Percentiles rank a stretch among this genome's conserved stretches.
phyloP scores from a whole-genome alignment of 2,888 invertebrate species.

The Diarsia mendica region DNA sequence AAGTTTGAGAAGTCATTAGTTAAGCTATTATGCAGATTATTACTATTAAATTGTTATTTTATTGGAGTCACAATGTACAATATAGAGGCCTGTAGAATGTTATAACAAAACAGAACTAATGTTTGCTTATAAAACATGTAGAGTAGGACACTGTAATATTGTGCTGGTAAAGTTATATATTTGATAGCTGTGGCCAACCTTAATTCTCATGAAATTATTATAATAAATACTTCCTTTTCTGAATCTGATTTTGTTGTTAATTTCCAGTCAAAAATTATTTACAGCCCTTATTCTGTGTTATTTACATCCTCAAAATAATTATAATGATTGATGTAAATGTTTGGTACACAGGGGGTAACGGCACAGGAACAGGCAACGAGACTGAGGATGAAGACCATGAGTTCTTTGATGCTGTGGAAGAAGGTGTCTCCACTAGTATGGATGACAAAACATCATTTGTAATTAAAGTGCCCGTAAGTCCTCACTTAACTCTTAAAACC shows the following conservation, averaged over 20 bases:
- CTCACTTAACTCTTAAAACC: background rate
- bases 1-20: constrained; percentile 19
- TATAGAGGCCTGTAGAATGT: constrained; percentile 17
- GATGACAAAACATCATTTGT: constrained; percentile 91
- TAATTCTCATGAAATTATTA: no score
- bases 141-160: constrained; percentile 8
- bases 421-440: constrained; percentile 83
- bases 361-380: constrained; percentile 87
- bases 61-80: constrained; percentile 7
- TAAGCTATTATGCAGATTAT: background rate
- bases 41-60: constrained; percentile 12
- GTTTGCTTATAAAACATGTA: constrained; percentile 5
- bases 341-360: constrained; percentile 84
- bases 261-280: background rate
- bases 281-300: background rate
- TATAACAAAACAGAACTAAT: background rate
- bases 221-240: no score
- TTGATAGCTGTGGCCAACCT: background rate
- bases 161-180: background rate
- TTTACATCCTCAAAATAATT: background rate
- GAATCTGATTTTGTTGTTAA: no score
- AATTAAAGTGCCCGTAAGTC: constrained; percentile 91
- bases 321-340: constrained; percentile 2
- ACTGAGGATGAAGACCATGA: constrained; percentile 94
- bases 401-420: constrained; percentile 93